These are phyloP conservation scores for Tyto alba DNA, from an alignment of 2,113 vertebrate species.

Conservation along the genomic window DNA sequence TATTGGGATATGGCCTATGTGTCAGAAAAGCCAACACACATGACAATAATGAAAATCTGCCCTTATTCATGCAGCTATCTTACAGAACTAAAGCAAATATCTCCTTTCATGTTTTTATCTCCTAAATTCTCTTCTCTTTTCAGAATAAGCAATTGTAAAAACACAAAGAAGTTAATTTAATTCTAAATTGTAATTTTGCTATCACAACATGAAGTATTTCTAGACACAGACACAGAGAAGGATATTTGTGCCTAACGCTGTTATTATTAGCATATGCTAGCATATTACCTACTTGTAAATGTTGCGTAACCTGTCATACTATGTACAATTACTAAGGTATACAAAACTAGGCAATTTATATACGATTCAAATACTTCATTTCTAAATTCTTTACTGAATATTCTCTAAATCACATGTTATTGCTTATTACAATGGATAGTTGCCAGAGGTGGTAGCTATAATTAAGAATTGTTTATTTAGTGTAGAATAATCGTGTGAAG, in stretches of 20 bases:
- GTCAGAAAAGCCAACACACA: not conserved
- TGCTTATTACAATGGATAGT: not conserved
- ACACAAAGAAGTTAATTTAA: not conserved
- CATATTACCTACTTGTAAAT: not conserved
- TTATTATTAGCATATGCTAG: not conserved
- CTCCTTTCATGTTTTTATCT: not conserved
- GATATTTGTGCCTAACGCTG: not conserved
- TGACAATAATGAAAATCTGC: not conserved
- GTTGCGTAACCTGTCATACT: not conserved
- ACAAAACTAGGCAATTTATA: not conserved
- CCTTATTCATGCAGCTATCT: not conserved
- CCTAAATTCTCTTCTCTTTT: not conserved
- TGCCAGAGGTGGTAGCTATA: not conserved
- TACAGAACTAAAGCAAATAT: not conserved
- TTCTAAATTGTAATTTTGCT: not conserved
- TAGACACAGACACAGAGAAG: not conserved
- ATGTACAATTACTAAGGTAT: not conserved
- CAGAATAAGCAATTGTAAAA: not conserved
- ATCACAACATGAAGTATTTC: not conserved
- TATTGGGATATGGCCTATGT: not conserved
- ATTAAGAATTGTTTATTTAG: not conserved
- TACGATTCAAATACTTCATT: not conserved
- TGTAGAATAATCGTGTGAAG: not conserved
- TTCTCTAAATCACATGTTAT: not conserved
- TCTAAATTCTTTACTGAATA: not conserved